Conservation (phyloP, 2,888 invertebrate species). For the Tineola bisselliella region DNA sequence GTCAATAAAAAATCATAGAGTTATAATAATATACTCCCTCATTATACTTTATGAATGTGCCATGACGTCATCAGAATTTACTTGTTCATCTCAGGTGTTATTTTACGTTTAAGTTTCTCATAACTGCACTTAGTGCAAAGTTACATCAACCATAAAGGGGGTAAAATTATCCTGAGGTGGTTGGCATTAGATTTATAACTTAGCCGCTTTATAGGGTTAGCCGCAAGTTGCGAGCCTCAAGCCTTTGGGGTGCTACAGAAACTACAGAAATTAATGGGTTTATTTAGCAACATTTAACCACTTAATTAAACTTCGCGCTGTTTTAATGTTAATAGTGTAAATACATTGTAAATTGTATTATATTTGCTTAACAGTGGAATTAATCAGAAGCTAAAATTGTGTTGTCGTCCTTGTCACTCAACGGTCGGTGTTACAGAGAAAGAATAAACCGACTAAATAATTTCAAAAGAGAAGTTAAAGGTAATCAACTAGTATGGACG, state of each 20-base stretch:
- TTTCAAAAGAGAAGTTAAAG: no score
- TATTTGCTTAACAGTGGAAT: no score
- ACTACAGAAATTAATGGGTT: slow-evolving; percentile 12
- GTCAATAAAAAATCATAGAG: background rate
- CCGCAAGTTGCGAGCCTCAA: slow-evolving; percentile 6
- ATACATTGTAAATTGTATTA: background rate
- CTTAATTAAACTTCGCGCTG: slow-evolving; percentile 9
- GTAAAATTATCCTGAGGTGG: slow-evolving; percentile 9
- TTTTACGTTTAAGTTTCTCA: slow-evolving; percentile 7
- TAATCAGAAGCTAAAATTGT: no score
- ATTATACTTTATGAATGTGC: background rate
- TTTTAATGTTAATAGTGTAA: slow-evolving; percentile 2
- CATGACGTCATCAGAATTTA: background rate
- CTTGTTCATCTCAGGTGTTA: slow-evolving; percentile 9
- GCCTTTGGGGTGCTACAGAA: background rate
- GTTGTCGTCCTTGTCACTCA: no score
- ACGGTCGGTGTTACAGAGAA: no score
- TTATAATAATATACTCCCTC: background rate
- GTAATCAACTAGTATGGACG: no score
- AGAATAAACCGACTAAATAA: no score
- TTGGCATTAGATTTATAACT: slow-evolving; percentile 12
- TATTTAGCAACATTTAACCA: slow-evolving; percentile 9
- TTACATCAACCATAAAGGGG: slow-evolving; percentile 11
- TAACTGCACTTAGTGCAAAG: slow-evolving; percentile 12
- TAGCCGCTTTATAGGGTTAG: slow-evolving; percentile 5